A percentile compares a stretch with the other conserved stretches of the same genome.
Evolutionary conservation across 2,888 invertebrate species (phyloP).

Genomic region (Caenorhabditis imperialis): DNA sequence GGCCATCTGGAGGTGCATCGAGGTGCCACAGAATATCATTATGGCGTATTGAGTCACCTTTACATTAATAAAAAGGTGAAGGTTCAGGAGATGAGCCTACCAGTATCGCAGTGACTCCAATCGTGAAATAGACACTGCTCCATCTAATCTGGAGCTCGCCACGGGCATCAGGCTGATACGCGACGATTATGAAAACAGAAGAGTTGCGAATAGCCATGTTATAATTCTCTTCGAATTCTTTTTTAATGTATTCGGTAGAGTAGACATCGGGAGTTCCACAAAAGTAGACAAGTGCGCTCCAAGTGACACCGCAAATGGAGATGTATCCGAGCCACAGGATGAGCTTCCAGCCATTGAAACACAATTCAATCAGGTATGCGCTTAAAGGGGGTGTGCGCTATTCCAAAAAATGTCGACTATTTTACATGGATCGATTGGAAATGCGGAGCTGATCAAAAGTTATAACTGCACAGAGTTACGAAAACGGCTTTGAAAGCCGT

Average conservation of each 20-base stretch:
- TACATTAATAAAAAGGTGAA: too few relatives aligned
- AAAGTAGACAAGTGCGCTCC: constrained; percentile 1
- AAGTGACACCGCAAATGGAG: background rate
- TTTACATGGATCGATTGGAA: too few relatives aligned
- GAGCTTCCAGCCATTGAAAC: constrained; percentile 17
- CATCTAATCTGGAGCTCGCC: background rate
- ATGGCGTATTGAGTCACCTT: constrained; percentile 15
- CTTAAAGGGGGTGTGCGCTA: too few relatives aligned
- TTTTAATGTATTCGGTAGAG: constrained; percentile 5
- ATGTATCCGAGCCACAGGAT: background rate
- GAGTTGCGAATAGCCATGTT: constrained; percentile 7
- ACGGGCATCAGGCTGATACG: background rate
- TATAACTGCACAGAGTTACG: too few relatives aligned
- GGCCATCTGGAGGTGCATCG: constrained; percentile 14
- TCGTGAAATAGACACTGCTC: background rate
- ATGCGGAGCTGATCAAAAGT: too few relatives aligned
- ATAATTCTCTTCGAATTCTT: constrained; percentile 12
- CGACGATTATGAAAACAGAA: constrained; percentile 6
- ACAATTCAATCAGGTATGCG: too few relatives aligned
- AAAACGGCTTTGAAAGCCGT: too few relatives aligned
- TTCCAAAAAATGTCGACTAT: too few relatives aligned
- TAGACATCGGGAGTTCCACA: background rate
- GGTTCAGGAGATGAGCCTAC: too few relatives aligned
- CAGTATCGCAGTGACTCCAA: background rate
- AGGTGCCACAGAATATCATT: constrained; percentile 14